Base-by-base conservation (phyloP, 1,140 invertebrate genomes). In the Geopemphigus sp. region DNA sequence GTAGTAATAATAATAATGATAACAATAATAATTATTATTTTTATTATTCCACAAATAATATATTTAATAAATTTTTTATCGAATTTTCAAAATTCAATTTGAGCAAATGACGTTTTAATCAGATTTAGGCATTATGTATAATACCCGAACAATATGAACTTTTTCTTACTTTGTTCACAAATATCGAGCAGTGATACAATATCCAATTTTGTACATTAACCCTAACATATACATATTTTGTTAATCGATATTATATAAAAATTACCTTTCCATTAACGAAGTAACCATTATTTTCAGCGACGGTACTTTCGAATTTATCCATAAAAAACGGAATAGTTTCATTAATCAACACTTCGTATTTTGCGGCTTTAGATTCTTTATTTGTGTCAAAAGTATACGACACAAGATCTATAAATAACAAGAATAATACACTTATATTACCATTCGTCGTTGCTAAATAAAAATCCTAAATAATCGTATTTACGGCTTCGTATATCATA, bases 241-340 rank as follows among this genome's bases (percentile, higher is more conserved):
- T n/a, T n/a, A n/a, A n/a, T n/a, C n/a, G n/a, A n/a, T 39, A 39
- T 4, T 39, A 39, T 39, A 4, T 39, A 57, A 12, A 24, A 12
- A 24, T 57, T 83, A 87, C 87, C 83, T 87, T 84, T 70, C 86
- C 86, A 66, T 87, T 86, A 12, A 89, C 85, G 15, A 88, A 85
- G 45, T 85, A 86, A 53, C 86, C 87, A 2, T 84, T 85, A 74
- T 89, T 89, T 29, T 85, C 84, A 59, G 85, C 84, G 0, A 87
- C 83, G 80, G 85, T 82, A 6, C 83, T 83, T 76, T 89, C 87
- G 59, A 90, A 86, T 83, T 88, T 89, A 81, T 87, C 85, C 83
- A 90, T 84, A 83, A 88, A 90, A 82, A 88, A 89, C 78, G 89
- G 89, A 14, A 86, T 82, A 14, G 83, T 84, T 70, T 84, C 84